phyloP scores from a whole-genome alignment of 2,113 vertebrate genomes.

The Ctenodactylus gundi region DNA sequence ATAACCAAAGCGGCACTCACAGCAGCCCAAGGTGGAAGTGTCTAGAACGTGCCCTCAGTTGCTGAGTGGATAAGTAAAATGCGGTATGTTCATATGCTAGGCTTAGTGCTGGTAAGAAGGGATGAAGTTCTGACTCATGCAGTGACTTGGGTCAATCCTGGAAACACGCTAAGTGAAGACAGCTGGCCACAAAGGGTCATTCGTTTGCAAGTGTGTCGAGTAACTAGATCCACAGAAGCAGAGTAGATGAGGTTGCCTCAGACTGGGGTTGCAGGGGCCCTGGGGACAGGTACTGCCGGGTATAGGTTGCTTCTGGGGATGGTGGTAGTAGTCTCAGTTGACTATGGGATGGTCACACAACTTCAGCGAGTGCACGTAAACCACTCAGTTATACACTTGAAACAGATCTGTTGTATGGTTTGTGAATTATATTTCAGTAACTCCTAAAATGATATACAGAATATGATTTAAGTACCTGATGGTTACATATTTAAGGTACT shows the following conservation, averaged over 20 bases:
- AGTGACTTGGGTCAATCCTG: not conserved
- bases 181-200: not conserved
- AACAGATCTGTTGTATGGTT: accelerated
- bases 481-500: not conserved
- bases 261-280: not conserved
- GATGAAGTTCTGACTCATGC: not conserved
- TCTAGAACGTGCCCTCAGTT: accelerated
- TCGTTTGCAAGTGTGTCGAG: not conserved
- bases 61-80: not conserved
- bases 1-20: not conserved
- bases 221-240: not conserved
- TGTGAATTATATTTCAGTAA: not conserved
- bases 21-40: not conserved
- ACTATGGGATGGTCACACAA: not conserved
- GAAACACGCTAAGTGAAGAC: not conserved
- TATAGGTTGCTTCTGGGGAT: not conserved
- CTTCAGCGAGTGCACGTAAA: not conserved
- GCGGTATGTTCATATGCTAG: accelerated
- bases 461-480: not conserved
- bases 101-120: not conserved
- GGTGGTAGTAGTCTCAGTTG: not conserved
- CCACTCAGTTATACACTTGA: not conserved
- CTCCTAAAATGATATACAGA: not conserved
- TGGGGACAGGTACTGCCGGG: not conserved
- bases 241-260: not conserved